These are phyloP conservation scores for Penaeus indicus DNA, from an alignment of 1,140 invertebrate species.

Conservation along the genomic window DNA sequence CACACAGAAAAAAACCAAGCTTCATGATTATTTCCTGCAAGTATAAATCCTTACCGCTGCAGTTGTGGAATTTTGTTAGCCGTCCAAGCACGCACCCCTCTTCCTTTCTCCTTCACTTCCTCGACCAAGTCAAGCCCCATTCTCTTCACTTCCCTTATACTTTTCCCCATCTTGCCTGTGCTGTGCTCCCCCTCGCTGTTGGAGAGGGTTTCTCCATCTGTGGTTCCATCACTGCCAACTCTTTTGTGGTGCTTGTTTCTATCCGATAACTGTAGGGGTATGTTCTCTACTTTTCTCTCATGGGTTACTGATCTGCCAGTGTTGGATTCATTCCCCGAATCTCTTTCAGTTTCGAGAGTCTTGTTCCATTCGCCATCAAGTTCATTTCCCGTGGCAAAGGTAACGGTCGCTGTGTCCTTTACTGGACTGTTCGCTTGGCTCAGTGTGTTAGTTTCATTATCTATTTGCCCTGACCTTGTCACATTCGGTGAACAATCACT, in stretches of 20 bases:
- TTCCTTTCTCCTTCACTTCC: slow-evolving; percentile 65
- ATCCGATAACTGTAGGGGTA: not conserved
- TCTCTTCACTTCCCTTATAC: slow-evolving; percentile 50
- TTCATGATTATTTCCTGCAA: not conserved
- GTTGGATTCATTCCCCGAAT: not conserved
- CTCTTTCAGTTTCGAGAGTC: no score
- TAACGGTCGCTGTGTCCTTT: not conserved
- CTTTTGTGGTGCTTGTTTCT: not conserved
- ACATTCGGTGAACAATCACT: not conserved
- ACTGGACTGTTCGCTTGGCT: not conserved
- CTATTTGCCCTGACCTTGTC: not conserved
- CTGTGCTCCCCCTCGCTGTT: slow-evolving; percentile 40
- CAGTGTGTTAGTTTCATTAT: not conserved
- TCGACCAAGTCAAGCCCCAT: slow-evolving; percentile 65
- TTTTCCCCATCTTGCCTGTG: slow-evolving; percentile 50
- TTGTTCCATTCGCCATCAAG: no score
- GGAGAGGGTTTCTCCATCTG: not conserved
- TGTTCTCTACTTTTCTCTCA: slow-evolving; percentile 1
- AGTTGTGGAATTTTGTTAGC: slow-evolving; percentile 48
- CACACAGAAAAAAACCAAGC: no score
- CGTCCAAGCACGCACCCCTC: slow-evolving; percentile 65
- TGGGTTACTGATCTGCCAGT: not conserved
- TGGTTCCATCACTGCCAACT: not conserved
- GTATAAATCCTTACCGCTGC: slow-evolving; percentile 37
- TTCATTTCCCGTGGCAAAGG: no score